A percentile compares a stretch with the other conserved stretches of the same genome.
phyloP scores from a whole-genome alignment of 2,797 vertebrate genomes.

The Myotis planiceps region DNA sequence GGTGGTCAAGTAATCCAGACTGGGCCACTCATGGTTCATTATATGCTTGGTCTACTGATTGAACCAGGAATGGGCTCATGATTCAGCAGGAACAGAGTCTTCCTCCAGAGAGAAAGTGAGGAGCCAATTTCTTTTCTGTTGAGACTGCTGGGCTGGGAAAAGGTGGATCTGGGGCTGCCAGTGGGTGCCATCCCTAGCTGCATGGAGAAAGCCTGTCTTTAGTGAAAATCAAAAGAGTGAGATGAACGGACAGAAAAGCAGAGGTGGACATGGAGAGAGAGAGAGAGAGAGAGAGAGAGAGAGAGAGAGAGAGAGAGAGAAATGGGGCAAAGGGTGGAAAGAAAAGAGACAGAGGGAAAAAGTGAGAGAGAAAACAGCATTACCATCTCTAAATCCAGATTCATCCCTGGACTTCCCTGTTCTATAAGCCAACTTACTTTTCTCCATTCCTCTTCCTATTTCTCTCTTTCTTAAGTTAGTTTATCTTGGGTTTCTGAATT shows the following conservation, averaged over 20 bases:
- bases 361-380: not conserved
- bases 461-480: not conserved
- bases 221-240: not conserved
- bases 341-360: not conserved
- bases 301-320: not conserved
- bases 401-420: not conserved
- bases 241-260: not conserved
- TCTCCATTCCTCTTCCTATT: not conserved
- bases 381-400: not conserved
- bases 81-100: not conserved
- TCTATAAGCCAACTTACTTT: not conserved
- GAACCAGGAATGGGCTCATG: not conserved
- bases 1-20: not conserved
- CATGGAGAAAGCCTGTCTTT: not conserved
- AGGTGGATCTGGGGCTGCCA: not conserved
- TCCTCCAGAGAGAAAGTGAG: not conserved
- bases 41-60: not conserved
- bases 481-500: not conserved
- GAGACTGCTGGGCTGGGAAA: not conserved
- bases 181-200: not conserved
- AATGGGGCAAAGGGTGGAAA: not conserved
- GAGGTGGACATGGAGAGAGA: not conserved
- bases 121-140: not conserved
- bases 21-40: not conserved
- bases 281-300: no score